Base-by-base conservation (phyloP, 2,113 vertebrate genomes). In the Hystrix cristata region DNA sequence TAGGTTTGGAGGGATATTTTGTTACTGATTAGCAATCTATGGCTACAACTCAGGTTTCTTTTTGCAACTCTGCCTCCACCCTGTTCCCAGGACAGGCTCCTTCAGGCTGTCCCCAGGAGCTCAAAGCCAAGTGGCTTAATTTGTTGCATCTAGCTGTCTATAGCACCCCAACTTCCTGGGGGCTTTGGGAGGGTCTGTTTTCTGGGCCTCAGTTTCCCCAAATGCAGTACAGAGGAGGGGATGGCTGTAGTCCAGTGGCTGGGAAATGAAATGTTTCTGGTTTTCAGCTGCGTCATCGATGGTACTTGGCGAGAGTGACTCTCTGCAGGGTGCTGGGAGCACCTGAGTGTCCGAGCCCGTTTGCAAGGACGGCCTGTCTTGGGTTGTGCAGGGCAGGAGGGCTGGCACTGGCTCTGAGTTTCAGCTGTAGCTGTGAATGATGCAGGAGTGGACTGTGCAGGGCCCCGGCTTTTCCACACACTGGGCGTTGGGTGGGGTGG, bases 1-100 rank as follows among this genome's bases (percentile, higher is more conserved):
- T 93, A 27, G 57, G 82, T 74, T 31, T 48, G 27, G 69, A 95
- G 60, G 93, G 90, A 60, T 96, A 97, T 98, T 97, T 96, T 95
- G 97, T 98, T 98, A 97, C 98, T 31, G 87, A 95, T 95, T 74
- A 93, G 93, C 74, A 67, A 93, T 94, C 96, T 97, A 67, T 29
- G 23, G 27, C 38, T 38, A 21, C 38, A 90, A 87, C 97, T 97
- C 78, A 0, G 65, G 92, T 97, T 97, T 97, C 96, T 84, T 71
- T 82, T 60, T 93, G 94, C 97, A 92, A 96, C 87, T 90, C 83
- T 94, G 79, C 95, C 87, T 59, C n/a, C 64, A 12, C 7, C 27
- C 23, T 29, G n/a, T 43, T 79, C 27, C 79, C 76, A 31, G 31
- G 7, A 0, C 15, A 5, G 89, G 16, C 55, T 74, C 29, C 84